Evolutionary conservation across 2,888 invertebrate genomes (phyloP).

Genomic region (Galeopsomyia nigrocyanea): DNA sequence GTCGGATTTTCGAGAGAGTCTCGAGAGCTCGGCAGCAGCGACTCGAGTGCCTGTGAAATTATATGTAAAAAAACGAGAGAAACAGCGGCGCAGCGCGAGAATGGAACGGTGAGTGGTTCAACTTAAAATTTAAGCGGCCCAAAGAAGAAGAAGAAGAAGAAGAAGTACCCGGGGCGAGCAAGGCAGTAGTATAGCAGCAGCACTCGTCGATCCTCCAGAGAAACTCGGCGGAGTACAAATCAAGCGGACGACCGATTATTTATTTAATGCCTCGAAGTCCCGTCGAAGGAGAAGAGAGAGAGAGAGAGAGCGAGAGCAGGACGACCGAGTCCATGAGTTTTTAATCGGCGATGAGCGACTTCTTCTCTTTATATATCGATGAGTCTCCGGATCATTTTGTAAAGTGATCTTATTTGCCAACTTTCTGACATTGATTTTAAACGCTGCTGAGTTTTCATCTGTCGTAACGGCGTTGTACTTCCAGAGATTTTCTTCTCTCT

Average conservation of each 20-base stretch:
- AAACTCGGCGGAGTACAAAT: constrained; percentile 13
- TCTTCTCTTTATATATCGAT: too few relatives aligned
- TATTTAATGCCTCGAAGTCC: constrained; percentile 8
- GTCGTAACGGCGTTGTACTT: too few relatives aligned
- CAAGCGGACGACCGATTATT: constrained; percentile 6
- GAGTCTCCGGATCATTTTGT: too few relatives aligned
- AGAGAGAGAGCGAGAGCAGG: too few relatives aligned
- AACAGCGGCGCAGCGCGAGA: constrained; percentile 7
- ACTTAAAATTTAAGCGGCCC: constrained; percentile 46
- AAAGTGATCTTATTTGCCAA: too few relatives aligned
- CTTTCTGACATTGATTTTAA: too few relatives aligned
- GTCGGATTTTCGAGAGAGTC: constrained; percentile 39
- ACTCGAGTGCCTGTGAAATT: constrained; percentile 40
- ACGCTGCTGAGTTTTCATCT: too few relatives aligned
- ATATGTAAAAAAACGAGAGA: constrained; percentile 43
- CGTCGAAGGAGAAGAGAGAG: too few relatives aligned
- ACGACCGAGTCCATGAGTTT: too few relatives aligned
- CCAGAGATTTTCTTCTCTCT: too few relatives aligned
- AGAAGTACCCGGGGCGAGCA: constrained; percentile 10
- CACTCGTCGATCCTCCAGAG: not conserved
- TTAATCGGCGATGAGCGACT: too few relatives aligned
- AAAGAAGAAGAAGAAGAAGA: not conserved
- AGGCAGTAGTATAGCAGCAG: constrained; percentile 10
- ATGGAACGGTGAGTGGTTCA: constrained; percentile 38
- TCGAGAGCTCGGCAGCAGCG: constrained; percentile 26